Percentiles rank a stretch among this genome's conserved stretches.
phyloP scores from a whole-genome alignment of 2,113 vertebrate genomes.

The Toxostoma redivivum region DNA sequence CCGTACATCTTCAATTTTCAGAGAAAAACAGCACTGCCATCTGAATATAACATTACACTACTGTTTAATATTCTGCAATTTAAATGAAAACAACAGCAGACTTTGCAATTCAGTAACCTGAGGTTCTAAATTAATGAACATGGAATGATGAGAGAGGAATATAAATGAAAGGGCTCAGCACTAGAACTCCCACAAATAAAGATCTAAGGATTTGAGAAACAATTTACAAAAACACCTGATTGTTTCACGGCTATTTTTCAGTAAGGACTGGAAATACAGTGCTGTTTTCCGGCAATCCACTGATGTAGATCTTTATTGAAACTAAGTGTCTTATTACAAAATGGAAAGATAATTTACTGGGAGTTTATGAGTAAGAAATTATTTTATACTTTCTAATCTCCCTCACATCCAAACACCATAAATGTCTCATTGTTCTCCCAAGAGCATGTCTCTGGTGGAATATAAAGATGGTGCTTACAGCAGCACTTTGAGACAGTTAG shows the following conservation, averaged over 20 bases:
- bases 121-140: slow-evolving; percentile 45
- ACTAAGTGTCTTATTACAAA: slow-evolving; percentile 18
- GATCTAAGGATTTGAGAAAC: neutral
- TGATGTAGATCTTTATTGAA: neutral
- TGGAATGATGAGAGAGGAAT: slow-evolving; percentile 9
- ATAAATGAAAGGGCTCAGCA: slow-evolving; percentile 34
- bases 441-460: neutral
- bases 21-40: neutral
- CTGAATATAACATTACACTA: neutral
- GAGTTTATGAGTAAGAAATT: slow-evolving; percentile 23
- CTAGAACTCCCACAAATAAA: neutral
- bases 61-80: slow-evolving; percentile 14
- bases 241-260: slow-evolving; percentile 4
- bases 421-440: neutral
- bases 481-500: slow-evolving; percentile 38
- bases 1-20: neutral
- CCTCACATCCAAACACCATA: slow-evolving; percentile 33
- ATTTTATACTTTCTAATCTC: slow-evolving; percentile 11
- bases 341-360: slow-evolving; percentile 21
- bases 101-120: neutral
- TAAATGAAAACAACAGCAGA: slow-evolving; percentile 48
- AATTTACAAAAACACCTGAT: neutral
- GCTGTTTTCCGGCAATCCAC: neutral
- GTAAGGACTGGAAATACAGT: neutral
- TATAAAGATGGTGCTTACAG: slow-evolving; percentile 50